These are phyloP conservation scores for Patella caerulea DNA, from an alignment of 2,888 invertebrate genomes.

Conservation along the genomic window DNA sequence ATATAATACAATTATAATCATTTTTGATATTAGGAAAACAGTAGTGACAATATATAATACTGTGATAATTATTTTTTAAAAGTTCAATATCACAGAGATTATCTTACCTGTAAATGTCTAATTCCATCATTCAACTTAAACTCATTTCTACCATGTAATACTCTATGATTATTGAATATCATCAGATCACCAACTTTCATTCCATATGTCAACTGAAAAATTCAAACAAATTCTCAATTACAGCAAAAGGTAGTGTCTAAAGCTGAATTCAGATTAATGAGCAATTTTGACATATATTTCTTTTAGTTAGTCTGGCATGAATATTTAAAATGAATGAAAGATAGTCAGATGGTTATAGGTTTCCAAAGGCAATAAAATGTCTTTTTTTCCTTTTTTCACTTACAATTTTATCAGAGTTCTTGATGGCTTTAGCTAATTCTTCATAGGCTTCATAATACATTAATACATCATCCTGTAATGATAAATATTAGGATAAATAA, in stretches of 20 bases:
- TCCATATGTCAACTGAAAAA: conserved; percentile 48
- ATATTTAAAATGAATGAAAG: no score
- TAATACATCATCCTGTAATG: conserved; percentile 54
- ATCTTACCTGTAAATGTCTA: conserved; percentile 57
- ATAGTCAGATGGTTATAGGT: no score
- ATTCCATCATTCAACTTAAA: conserved; percentile 61
- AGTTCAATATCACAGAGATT: not conserved
- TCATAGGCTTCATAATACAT: conserved; percentile 61
- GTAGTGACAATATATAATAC: conserved; percentile 36
- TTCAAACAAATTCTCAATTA: conserved; percentile 11
- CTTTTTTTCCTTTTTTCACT: conserved; percentile 6
- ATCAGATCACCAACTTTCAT: conserved; percentile 60
- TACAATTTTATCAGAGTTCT: conserved; percentile 41
- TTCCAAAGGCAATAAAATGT: no score
- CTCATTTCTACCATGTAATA: conserved; percentile 58
- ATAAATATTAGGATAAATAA: no score
- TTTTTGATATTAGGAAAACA: no score
- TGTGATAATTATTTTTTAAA: conserved; percentile 63
- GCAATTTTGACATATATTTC: no score
- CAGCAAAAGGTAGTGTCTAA: not conserved
- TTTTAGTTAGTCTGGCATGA: no score
- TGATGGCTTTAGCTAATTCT: conserved; percentile 52
- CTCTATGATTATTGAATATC: conserved; percentile 64
- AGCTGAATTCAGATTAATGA: no score
- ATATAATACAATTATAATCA: no score